Evolutionary conservation across 2,888 invertebrate genomes (phyloP), one percentile per base, ranked within the genome.

Genomic region (Acrocyrtus sp.): DNA sequence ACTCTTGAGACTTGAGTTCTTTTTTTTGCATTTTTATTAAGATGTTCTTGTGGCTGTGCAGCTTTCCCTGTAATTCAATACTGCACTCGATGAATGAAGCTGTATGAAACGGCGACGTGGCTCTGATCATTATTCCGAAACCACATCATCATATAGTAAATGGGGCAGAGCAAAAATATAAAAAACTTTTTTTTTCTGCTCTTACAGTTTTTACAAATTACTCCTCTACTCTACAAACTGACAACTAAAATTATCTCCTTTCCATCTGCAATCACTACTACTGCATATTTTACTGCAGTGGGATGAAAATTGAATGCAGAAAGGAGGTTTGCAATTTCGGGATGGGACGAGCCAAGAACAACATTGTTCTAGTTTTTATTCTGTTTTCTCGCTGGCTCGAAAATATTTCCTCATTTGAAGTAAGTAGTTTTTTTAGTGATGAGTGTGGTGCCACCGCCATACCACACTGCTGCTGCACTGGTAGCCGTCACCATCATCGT

Each of bases 291-390:
- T n/a, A n/a, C n/a, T n/a, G n/a, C n/a, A n/a, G n/a, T n/a, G n/a
- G n/a, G n/a, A n/a, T n/a, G n/a, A n/a, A n/a, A n/a, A n/a, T n/a
- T n/a, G 24, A 62, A 62, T 34, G 21, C 27, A 22, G 41, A 45
- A 58, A 45, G 19, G 21, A 54, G 12, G 17, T 19, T 54, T 54
- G 39, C 21, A 54, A 34, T 39, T 51, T 39, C 8, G 12, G 39
- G 6, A 39, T 39, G 12, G 39, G 6, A 12, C 43, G 19, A 61
- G 63, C 63, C 63, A 63, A 63, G 39, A 63, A 63, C 21, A 12
- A 48, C 51, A 48, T 26, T 47, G 65, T 29, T 65, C 65, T 65
- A 65, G 65, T 65, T 65, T 56, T 45, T 66, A n/a, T n/a, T n/a
- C n/a, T n/a, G n/a, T n/a, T n/a, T n/a, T n/a, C n/a, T n/a, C n/a